Evolutionary conservation across 2,888 invertebrate species (phyloP).

Genomic region (Acleris cristana): DNA sequence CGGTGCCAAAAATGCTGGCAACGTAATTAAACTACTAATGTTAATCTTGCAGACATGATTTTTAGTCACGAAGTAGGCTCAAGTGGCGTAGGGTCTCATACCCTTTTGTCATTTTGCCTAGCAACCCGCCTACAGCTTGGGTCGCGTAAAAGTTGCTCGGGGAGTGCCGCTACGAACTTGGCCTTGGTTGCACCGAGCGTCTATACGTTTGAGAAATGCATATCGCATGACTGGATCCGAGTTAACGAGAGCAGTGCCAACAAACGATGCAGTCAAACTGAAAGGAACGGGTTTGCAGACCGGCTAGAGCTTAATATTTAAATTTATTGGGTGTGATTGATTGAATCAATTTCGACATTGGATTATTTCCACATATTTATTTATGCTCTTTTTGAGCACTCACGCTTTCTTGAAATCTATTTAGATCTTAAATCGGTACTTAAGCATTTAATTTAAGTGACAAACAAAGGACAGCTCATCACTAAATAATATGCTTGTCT

Average conservation of each 20-base stretch:
- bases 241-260: constrained; percentile 23
- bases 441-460: too few species aligned
- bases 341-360: background rate
- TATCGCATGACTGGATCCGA: constrained; percentile 14
- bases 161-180: constrained; percentile 36
- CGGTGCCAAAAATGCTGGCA: too few species aligned
- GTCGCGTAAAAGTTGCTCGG: constrained; percentile 34
- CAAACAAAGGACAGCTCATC: too few species aligned
- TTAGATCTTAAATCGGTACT: too few species aligned
- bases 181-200: constrained; percentile 25
- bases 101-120: constrained; percentile 23
- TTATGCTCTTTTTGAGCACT: too few species aligned
- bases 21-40: background rate
- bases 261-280: constrained; percentile 22
- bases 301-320: constrained; percentile 3
- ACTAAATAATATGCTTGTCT: too few species aligned
- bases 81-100: constrained; percentile 20
- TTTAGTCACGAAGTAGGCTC: background rate
- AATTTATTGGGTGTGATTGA: background rate
- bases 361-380: too few species aligned
- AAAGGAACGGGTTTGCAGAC: constrained; percentile 22
- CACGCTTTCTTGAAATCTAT: too few species aligned
- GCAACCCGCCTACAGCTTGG: constrained; percentile 23
- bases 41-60: constrained; percentile 2
- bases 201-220: constrained; percentile 29